Evolutionary conservation across 2,113 vertebrate species (phyloP).

Genomic region (Tyto alba): DNA sequence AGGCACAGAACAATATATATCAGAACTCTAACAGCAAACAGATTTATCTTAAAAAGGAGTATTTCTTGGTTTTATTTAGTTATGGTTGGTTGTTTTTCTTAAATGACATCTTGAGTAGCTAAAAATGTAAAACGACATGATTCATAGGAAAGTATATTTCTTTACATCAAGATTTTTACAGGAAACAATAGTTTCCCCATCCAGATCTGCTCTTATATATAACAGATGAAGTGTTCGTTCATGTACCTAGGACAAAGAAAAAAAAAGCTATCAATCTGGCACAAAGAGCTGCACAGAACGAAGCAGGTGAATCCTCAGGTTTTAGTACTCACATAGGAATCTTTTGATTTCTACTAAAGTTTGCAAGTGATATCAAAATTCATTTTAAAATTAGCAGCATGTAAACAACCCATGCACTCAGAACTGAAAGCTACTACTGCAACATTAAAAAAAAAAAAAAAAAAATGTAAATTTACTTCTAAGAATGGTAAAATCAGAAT

Average conservation of each 20-base stretch:
- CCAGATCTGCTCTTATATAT: not conserved
- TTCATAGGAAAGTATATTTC: not conserved
- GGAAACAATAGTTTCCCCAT: not conserved
- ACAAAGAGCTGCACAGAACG: not conserved
- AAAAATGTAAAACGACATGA: not conserved
- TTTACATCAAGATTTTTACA: not conserved
- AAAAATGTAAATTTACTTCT: not conserved
- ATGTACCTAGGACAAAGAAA: not conserved
- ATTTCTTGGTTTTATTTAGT: not conserved
- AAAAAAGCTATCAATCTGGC: not conserved
- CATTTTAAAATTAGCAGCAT: not conserved
- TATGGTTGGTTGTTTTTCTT: not conserved
- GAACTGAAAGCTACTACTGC: not conserved
- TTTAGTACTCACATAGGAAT: not conserved
- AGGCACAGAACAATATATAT: not conserved
- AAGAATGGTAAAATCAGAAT: not conserved
- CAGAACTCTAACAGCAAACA: not conserved
- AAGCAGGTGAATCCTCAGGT: not conserved
- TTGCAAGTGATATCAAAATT: not conserved
- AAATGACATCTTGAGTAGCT: not conserved
- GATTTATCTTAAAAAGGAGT: accelerated
- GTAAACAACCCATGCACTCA: not conserved
- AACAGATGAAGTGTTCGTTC: not conserved
- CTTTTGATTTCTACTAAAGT: not conserved
- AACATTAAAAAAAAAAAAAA: not conserved